Conservation (phyloP, 2,113 vertebrate species). For the Zeus faber region DNA sequence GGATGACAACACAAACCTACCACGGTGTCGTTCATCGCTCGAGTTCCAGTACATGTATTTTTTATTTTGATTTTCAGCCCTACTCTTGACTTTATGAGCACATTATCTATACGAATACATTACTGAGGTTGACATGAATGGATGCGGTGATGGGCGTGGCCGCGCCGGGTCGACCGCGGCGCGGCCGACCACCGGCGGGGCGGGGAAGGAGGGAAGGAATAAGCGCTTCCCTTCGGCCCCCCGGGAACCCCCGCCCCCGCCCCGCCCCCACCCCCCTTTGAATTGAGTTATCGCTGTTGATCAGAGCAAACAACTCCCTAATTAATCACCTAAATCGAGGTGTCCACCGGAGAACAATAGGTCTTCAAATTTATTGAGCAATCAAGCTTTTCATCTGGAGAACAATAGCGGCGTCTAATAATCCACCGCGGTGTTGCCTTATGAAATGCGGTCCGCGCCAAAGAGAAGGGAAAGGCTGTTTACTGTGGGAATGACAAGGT, state of each 20-base stretch:
- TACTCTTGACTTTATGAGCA: too few species aligned
- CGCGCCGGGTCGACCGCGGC: too few species aligned
- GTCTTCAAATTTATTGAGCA: constrained; percentile 21
- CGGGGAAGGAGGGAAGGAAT: not conserved
- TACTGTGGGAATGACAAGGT: constrained; percentile 37
- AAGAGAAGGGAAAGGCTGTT: constrained; percentile 20
- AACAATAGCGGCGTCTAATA: constrained; percentile 15
- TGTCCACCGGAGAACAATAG: constrained; percentile 27
- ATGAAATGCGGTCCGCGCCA: not conserved
- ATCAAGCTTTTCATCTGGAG: constrained; percentile 25
- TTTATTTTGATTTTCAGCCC: too few species aligned
- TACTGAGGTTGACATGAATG: too few species aligned
- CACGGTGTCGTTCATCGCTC: too few species aligned
- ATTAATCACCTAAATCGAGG: constrained; percentile 48
- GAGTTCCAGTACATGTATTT: too few species aligned
- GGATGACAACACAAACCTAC: too few species aligned
- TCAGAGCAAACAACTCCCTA: constrained; percentile 22
- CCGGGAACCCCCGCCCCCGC: too few species aligned
- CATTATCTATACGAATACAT: too few species aligned
- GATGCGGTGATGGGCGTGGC: too few species aligned
- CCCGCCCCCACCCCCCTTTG: not conserved
- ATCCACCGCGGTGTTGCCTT: not conserved
- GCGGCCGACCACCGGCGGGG: too few species aligned
- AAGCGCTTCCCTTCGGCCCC: too few species aligned
- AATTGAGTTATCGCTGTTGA: constrained; percentile 23